Evolutionary conservation across 1,140 invertebrate genomes (phyloP), one percentile per base, ranked within the genome.

Genomic region (Asobara japonica): DNA sequence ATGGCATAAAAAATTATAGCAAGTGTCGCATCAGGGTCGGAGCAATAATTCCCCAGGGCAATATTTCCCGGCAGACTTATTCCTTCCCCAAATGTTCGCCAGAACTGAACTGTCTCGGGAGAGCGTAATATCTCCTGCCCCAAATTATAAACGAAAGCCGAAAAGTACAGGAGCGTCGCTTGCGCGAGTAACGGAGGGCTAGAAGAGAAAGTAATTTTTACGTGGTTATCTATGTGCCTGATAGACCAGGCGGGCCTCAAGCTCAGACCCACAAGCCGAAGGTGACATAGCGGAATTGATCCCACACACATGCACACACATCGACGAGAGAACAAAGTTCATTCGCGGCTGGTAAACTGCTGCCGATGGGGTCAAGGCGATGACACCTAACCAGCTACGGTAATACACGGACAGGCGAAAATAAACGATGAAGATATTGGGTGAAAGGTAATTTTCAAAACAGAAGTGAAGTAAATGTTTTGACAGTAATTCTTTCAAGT

Each of bases 281-380:
- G 45, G 45, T 51, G 45, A 51, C 45, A 51, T 51, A 51, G 45
- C 45, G 45, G 18, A 51, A 51, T 51, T 51, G 45, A 20, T 51
- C 45, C 45, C 45, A 51, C 45, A 51, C 45, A 51, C 18, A 51
- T 8, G 20, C 45, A 20, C 3, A 18, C 8, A 5, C 18, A 51
- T 11, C 22, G 45, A 51, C 45, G 22, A 51, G 45, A 51, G 45
- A 18, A 51, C 45, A 51, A 51, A 51, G 45, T 51, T 51, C 45
- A 51, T 25, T 51, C 45, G 45, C 16, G 45, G 45, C 20, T 51
- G 45, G 45, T 51, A 51, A 51, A 51, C 45, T n/a, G 22, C 45
- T 51, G 45, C 45, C 18, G 45, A 51, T 51, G 45, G 20, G 45
- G 45, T 51, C 45, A 51, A 51, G 45, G 45, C 18, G 45, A 51